phyloP scores from a whole-genome alignment of 2,888 invertebrate species.

The Pyrrhosoma nymphula region DNA sequence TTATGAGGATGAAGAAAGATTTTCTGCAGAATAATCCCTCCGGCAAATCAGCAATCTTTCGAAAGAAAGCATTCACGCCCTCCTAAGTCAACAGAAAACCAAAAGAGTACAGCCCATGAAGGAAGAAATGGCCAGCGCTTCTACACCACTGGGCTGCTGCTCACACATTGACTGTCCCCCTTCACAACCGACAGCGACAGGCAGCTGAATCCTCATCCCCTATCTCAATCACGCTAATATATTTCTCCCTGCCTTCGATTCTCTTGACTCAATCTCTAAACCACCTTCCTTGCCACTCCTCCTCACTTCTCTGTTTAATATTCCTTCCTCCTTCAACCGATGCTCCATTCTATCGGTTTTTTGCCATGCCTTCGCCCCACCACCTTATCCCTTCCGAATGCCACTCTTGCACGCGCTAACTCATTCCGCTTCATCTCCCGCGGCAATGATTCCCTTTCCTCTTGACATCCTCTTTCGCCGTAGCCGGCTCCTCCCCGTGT shows the following conservation, averaged over 20 bases:
- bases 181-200: background rate
- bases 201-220: background rate
- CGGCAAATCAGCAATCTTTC: background rate
- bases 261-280: background rate
- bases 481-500: constrained; percentile 17
- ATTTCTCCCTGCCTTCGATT: background rate
- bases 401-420: background rate
- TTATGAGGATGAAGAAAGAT: background rate
- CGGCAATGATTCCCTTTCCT: background rate
- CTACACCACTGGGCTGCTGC: too few relatives aligned
- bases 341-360: background rate
- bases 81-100: background rate
- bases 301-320: background rate
- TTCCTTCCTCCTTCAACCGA: background rate
- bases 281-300: background rate
- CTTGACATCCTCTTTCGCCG: background rate
- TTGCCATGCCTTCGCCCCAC: background rate
- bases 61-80: background rate
- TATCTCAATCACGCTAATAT: background rate
- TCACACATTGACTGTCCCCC: too few relatives aligned
- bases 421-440: background rate
- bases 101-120: background rate
- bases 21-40: background rate
- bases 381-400: background rate
- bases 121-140: background rate